Evolutionary conservation across 2,888 invertebrate species (phyloP).

Genomic region (Odiellus spinosus): DNA sequence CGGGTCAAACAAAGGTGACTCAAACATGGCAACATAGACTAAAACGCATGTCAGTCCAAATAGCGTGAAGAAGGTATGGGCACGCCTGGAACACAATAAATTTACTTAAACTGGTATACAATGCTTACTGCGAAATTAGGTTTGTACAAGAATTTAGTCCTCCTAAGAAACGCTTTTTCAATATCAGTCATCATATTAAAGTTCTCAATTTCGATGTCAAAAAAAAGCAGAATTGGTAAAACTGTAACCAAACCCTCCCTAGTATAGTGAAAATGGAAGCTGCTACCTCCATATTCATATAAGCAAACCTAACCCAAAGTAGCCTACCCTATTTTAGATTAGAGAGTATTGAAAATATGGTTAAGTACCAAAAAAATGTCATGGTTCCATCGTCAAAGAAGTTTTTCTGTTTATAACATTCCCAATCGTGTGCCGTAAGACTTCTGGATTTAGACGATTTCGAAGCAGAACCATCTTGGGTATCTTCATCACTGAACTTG

Average conservation of each 20-base stretch:
- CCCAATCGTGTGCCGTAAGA: constrained; percentile 28
- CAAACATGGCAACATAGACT: constrained; percentile 37
- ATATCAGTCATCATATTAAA: too few relatives aligned
- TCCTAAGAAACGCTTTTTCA: too few relatives aligned
- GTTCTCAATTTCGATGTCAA: too few relatives aligned
- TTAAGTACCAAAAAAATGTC: constrained; percentile 35
- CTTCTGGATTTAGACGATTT: too few relatives aligned
- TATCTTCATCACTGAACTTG: too few relatives aligned
- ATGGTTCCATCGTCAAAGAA: constrained; percentile 36
- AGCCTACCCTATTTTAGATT: not conserved
- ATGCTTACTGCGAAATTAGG: too few relatives aligned
- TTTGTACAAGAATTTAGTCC: too few relatives aligned
- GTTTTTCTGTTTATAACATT: constrained; percentile 26
- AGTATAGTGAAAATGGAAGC: too few relatives aligned
- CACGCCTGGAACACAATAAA: constrained; percentile 32
- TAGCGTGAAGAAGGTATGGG: constrained; percentile 37
- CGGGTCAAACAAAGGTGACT: constrained; percentile 28
- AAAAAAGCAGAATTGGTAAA: too few relatives aligned
- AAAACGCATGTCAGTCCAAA: constrained; percentile 33
- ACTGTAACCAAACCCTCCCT: too few relatives aligned
- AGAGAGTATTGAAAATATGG: not conserved
- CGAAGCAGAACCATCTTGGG: too few relatives aligned
- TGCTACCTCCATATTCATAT: not conserved
- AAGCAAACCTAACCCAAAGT: not conserved
- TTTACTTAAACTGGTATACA: too few relatives aligned